phyloP scores from a whole-genome alignment of 2,797 vertebrate genomes.

The Labroides dimidiatus region DNA sequence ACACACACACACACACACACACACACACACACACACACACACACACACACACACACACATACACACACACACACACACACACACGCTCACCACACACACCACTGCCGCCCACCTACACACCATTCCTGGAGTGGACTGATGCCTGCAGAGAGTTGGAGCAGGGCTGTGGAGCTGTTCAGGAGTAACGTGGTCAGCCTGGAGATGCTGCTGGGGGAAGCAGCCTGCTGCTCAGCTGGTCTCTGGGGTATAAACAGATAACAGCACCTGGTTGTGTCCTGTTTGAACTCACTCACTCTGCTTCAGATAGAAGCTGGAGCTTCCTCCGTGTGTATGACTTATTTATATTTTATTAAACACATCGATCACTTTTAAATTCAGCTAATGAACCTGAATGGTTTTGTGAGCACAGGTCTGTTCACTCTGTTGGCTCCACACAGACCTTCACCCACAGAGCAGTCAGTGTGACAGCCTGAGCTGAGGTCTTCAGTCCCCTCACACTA shows the following conservation, averaged over 20 bases:
- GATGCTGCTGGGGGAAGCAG: conserved; percentile 55
- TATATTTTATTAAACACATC: no score
- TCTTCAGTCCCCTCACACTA: conserved; percentile 61
- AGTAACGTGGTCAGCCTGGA: conserved; percentile 57
- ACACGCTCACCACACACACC: conserved; percentile 11
- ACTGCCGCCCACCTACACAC: not conserved
- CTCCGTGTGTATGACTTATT: no score
- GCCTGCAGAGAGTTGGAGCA: conserved; percentile 58
- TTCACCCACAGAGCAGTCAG: no score
- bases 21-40: conserved; percentile 9
- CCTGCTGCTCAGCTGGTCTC: conserved; percentile 39
- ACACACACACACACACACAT: conserved; percentile 19
- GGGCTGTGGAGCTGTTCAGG: conserved; percentile 51
- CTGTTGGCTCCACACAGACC: no score
- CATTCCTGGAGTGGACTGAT: conserved; percentile 65
- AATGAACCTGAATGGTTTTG: not conserved
- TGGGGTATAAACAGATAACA: conserved; percentile 59
- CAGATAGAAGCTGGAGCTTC: no score
- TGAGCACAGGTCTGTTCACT: not conserved
- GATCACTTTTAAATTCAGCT: no score
- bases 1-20: conserved; percentile 8
- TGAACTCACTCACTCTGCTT: conserved; percentile 2
- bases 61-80: conserved; percentile 19
- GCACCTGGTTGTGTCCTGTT: conserved; percentile 29
- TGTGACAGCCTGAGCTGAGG: conserved; percentile 37